These are phyloP conservation scores for Scolopax rusticola DNA, from an alignment of 2,797 vertebrate genomes.

Conservation along the genomic window DNA sequence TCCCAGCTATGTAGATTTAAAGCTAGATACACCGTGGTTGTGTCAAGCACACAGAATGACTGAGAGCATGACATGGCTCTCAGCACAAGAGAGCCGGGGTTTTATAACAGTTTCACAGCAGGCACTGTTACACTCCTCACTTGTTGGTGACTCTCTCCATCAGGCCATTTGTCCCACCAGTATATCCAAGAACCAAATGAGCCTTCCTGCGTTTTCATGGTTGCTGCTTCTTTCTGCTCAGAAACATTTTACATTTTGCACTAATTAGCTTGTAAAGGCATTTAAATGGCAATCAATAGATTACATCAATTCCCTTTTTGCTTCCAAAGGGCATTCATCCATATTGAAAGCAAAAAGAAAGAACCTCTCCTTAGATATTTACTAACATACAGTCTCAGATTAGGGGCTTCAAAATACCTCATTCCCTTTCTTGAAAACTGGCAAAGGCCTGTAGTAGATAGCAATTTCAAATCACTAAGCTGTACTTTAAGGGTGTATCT, in stretches of 20 bases:
- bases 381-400: not conserved
- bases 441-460: not conserved
- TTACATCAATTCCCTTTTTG: conserved; percentile 59
- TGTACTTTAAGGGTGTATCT: not conserved
- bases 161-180: not conserved
- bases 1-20: not conserved
- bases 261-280: conserved; percentile 47
- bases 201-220: not conserved
- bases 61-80: not conserved
- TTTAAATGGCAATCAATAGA: conserved; percentile 73
- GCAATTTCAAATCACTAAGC: not conserved
- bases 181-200: not conserved
- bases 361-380: conserved; percentile 28
- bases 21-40: not conserved
- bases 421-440: not conserved
- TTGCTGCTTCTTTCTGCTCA: conserved; percentile 27
- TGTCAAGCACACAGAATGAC: accelerated
- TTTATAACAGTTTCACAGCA: not conserved
- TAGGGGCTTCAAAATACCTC: not conserved
- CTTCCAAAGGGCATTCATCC: conserved; percentile 63
- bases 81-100: not conserved
- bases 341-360: conserved; percentile 17
- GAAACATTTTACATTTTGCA: conserved; percentile 55
- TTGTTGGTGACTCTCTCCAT: not conserved
- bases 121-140: not conserved